phyloP scores from a whole-genome alignment of 2,888 invertebrate genomes.

The Phrixothrix hirtus region DNA sequence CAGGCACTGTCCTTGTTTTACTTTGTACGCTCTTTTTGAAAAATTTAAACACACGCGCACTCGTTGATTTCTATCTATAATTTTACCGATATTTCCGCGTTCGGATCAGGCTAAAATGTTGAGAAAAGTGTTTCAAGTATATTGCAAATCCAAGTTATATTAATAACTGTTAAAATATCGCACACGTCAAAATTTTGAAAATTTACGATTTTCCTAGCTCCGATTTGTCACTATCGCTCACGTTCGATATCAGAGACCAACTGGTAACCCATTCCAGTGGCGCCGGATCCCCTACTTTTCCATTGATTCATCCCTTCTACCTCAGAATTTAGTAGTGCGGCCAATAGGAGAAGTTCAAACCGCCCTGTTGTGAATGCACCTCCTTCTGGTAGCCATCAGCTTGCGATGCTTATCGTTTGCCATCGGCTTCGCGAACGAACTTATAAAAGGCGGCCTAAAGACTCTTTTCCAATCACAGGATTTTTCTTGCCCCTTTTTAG shows the following conservation, averaged over 20 bases:
- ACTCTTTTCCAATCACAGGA: conserved; percentile 15
- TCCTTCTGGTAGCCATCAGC: conserved; percentile 56
- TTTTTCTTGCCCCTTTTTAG: conserved; percentile 20
- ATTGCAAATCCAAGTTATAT: too few relatives aligned
- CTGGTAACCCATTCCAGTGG: conserved; percentile 42
- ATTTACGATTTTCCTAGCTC: conserved; percentile 2
- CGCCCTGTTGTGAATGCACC: conserved; percentile 48
- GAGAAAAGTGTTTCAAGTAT: too few relatives aligned
- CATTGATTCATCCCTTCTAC: conserved; percentile 49
- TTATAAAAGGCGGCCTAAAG: conserved; percentile 17
- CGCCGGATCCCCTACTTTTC: conserved; percentile 43
- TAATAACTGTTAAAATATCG: too few relatives aligned
- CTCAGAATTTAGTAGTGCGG: conserved; percentile 20
- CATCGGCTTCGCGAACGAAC: conserved; percentile 16
- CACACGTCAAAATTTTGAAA: too few relatives aligned
- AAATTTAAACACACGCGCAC: not conserved
- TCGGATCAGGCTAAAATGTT: too few relatives aligned
- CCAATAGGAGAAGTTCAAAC: conserved; percentile 42
- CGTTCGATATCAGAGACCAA: conserved; percentile 36
- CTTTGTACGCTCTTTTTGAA: too few relatives aligned
- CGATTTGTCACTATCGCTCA: conserved; percentile 22
- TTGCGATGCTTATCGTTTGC: conserved; percentile 52
- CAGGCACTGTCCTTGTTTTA: not conserved
- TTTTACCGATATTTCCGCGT: too few relatives aligned
- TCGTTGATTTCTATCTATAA: too few relatives aligned